Evolutionary conservation across 2,797 vertebrate genomes (phyloP).

Genomic region (Enteromius viviparus): DNA sequence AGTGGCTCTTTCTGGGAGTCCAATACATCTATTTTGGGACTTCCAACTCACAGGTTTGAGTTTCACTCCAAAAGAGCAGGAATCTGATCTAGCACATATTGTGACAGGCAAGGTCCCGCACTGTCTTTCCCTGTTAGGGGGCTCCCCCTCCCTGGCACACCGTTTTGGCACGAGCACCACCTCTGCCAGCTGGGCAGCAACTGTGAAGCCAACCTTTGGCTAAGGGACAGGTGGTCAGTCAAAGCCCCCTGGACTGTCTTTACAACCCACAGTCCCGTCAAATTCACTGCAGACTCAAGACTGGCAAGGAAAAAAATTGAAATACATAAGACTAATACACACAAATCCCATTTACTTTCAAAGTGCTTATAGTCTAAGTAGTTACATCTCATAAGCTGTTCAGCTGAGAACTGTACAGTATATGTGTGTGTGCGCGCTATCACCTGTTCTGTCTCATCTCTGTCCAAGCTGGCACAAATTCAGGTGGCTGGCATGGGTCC

Average conservation of each 20-base stretch:
- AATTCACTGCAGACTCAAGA: conserved; percentile 19
- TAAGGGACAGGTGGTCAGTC: conserved; percentile 51
- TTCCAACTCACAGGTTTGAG: conserved; percentile 28
- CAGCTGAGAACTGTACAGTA: not conserved
- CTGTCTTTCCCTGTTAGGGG: conserved; percentile 56
- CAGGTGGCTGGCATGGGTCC: conserved; percentile 52
- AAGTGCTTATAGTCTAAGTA: conserved; percentile 7
- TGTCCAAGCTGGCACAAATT: conserved; percentile 57
- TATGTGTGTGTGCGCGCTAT: conserved; percentile 14
- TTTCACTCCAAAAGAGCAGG: conserved; percentile 40
- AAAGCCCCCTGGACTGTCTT: conserved; percentile 30
- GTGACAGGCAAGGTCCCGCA: conserved; percentile 54
- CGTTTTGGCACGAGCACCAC: conserved; percentile 36
- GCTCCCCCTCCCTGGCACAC: conserved; percentile 26
- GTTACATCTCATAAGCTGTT: not conserved
- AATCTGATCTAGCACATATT: conserved; percentile 53
- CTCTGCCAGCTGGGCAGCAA: conserved; percentile 52
- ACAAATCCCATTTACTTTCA: not conserved
- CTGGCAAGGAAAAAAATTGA: not conserved
- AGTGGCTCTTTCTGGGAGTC: not conserved
- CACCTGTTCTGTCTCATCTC: conserved; percentile 60
- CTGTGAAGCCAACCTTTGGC: conserved; percentile 45
- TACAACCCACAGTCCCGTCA: conserved; percentile 23
- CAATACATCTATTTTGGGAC: not conserved
- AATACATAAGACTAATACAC: not conserved